A percentile compares a stretch with the other conserved stretches of the same genome.
phyloP scores from a whole-genome alignment of 2,113 vertebrate genomes.

The Leptodactylus fuscus region DNA sequence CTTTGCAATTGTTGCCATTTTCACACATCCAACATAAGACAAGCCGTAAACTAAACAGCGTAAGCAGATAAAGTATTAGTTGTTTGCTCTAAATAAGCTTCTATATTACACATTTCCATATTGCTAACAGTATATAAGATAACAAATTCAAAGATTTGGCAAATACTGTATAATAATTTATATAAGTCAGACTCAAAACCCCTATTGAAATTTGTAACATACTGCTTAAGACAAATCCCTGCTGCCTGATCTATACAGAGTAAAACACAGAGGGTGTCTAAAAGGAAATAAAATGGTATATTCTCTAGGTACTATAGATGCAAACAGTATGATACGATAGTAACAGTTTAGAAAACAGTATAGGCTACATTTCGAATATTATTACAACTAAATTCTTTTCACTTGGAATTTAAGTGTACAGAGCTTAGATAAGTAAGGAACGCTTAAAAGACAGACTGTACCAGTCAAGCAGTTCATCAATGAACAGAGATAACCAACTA shows the following conservation, averaged over 20 bases:
- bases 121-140: neutral
- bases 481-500: too few relatives aligned
- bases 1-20: neutral
- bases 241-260: neutral
- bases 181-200: neutral
- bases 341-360: too few relatives aligned
- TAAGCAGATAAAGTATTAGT: neutral
- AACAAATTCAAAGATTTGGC: neutral
- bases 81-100: neutral
- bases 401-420: too few relatives aligned
- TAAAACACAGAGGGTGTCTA: neutral
- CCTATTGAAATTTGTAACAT: slow-evolving; percentile 12
- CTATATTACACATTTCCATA: neutral
- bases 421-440: too few relatives aligned
- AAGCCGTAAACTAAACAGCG: neutral
- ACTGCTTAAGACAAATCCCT: slow-evolving; percentile 11
- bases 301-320: neutral
- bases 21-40: neutral
- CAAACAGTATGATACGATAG: too few relatives aligned
- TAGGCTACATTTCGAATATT: too few relatives aligned
- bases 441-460: too few relatives aligned
- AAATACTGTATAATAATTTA: neutral
- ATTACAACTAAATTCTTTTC: too few relatives aligned
- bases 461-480: too few relatives aligned
- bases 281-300: neutral